These are phyloP conservation scores for Baronia brevicornis DNA, from an alignment of 2,888 invertebrate species.

Conservation along the genomic window DNA sequence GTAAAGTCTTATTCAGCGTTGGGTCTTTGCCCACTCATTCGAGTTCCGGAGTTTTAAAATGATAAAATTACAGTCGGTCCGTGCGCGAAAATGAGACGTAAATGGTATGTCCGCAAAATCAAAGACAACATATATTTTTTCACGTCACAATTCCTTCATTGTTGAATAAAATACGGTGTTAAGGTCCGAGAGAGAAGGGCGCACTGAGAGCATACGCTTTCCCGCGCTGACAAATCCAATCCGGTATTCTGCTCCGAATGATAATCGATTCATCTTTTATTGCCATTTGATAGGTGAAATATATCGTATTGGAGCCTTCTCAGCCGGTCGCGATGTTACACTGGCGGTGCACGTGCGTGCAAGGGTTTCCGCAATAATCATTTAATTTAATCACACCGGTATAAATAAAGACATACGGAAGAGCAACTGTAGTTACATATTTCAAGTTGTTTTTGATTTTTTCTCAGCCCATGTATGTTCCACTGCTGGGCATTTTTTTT, in stretches of 20 bases:
- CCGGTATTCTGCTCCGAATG: constrained; percentile 24
- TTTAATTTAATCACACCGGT: constrained; percentile 33
- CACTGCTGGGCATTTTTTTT: background rate
- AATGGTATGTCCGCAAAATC: constrained; percentile 57
- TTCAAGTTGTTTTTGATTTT: no score
- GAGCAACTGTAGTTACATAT: no score
- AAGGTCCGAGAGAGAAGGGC: constrained; percentile 39
- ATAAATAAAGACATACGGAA: constrained; percentile 27
- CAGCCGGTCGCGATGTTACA: constrained; percentile 19
- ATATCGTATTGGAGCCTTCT: constrained; percentile 28
- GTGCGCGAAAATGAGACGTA: constrained; percentile 56
- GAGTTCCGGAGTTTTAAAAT: constrained; percentile 62
- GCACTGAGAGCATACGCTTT: constrained; percentile 29
- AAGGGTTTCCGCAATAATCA: constrained; percentile 19
- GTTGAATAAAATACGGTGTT: constrained; percentile 57
- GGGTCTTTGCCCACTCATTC: constrained; percentile 41
- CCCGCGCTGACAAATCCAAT: constrained; percentile 15
- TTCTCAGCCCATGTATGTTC: no score
- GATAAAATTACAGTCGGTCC: constrained; percentile 55
- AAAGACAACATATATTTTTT: constrained; percentile 51
- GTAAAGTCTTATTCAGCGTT: constrained; percentile 66
- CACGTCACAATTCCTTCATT: constrained; percentile 54
- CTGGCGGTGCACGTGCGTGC: constrained; percentile 22
- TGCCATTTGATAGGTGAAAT: constrained; percentile 43
- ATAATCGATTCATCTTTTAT: constrained; percentile 58